Evolutionary conservation across 2,113 vertebrate species (phyloP), one percentile per base, ranked within the genome.

Genomic region (Lipotes vexillifer): DNA sequence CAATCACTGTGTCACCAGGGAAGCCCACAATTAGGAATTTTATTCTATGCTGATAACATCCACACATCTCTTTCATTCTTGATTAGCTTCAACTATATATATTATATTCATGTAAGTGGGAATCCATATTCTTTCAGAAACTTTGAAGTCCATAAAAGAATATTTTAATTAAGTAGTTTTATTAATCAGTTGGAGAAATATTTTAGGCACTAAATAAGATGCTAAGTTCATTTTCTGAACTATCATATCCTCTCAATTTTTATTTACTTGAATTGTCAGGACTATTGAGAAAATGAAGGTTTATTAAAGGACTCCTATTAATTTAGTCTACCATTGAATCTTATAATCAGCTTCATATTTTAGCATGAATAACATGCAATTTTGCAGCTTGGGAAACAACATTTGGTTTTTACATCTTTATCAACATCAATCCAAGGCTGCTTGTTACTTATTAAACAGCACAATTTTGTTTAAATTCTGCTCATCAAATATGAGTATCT

Each of bases 261-360:
- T 98, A 80, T 97, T 98, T 97, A 97, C 41, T 89, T 88, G 46
- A 97, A 98, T 97, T 94, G 80, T 96, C 87, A 96, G 72, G 49
- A 97, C 93, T 96, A 95, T 98, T 96, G 92, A 97, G 93, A 97
- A 98, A 98, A 98, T 96, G 72, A 98, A 98, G 85, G 71, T 98
- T 98, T 98, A 87, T 98, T 98, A 98, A 97, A 98, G 93, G 92
- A 94, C 65, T 97, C 17, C 96, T 98, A 98, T 99, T 98, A 99
- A 99, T 98, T 98, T 96, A 98, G 92, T 96, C 98, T 98, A 98
- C 91, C 93, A 97, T 36, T 98, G 97, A 98, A 97, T 98, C 95
- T 98, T 98, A 98, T 97, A 98, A 98, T 98, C 98, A 98, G 98
- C 83, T 92, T 98, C 98, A 97, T 98, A 98, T 98, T 98, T 99